Evolutionary conservation across 2,888 invertebrate genomes (phyloP).

Genomic region (Catocala sponsa): DNA sequence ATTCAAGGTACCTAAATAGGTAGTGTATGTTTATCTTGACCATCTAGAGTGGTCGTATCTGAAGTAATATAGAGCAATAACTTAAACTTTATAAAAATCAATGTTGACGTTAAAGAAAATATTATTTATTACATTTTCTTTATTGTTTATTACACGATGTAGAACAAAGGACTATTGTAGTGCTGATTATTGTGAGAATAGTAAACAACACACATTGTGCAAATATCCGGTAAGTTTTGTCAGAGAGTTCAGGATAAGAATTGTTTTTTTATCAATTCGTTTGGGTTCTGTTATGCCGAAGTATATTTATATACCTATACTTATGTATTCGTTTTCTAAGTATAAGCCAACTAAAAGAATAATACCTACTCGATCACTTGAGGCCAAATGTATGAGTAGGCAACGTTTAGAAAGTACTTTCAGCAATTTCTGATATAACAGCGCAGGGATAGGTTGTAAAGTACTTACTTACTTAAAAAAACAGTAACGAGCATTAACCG

Average conservation of each 20-base stretch:
- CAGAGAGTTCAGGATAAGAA: not conserved
- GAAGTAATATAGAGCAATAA: slow-evolving; percentile 13
- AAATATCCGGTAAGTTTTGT: slow-evolving; percentile 64
- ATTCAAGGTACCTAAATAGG: too few relatives aligned
- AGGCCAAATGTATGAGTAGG: too few relatives aligned
- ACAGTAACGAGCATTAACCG: too few relatives aligned
- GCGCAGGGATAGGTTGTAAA: too few relatives aligned
- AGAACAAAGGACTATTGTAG: slow-evolving; percentile 63
- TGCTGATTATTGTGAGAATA: slow-evolving; percentile 61
- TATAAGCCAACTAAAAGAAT: too few relatives aligned
- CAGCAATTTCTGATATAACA: too few relatives aligned
- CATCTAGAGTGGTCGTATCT: slow-evolving; percentile 31
- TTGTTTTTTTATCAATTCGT: not conserved
- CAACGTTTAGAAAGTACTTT: too few relatives aligned
- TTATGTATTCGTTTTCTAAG: too few relatives aligned
- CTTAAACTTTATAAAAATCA: slow-evolving; percentile 24
- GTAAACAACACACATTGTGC: slow-evolving; percentile 68
- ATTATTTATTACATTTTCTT: slow-evolving; percentile 37
- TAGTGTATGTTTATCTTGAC: slow-evolving; percentile 14
- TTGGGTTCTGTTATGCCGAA: too few relatives aligned
- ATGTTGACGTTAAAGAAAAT: slow-evolving; percentile 43
- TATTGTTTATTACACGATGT: slow-evolving; percentile 43
- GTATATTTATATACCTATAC: too few relatives aligned
- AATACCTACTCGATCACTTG: too few relatives aligned
- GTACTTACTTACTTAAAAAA: too few relatives aligned